Evolutionary conservation across 2,888 invertebrate species (phyloP), one percentile per base, ranked within the genome.

Genomic region (Tetropium fuscum): DNA sequence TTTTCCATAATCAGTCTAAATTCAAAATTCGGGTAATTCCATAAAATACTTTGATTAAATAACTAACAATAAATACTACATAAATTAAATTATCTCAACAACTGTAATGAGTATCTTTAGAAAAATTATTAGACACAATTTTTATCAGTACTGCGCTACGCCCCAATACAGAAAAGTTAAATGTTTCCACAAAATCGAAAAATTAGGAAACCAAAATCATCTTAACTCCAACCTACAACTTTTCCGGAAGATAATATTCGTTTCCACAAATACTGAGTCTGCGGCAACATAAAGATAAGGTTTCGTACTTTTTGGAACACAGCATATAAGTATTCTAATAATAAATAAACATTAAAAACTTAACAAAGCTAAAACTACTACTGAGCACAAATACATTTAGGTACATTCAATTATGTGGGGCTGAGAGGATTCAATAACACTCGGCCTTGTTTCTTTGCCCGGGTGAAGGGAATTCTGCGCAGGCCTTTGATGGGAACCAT

Each of bases 371-470:
- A 64, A 44, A 63, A 44, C 59, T 64, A 64, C 45, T 63, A 63
- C 43, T 74, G 72, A 74, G 72, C 74, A 71, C 67, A 66, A 70
- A 71, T 66, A 73, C 71, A 72, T 83, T 88, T 93, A 94, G 85
- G 94, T 94, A 86, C 94, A 94, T 86, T 94, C 94, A 77, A 94
- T 94, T 79, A 94, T 93, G 85, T 94, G 93, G 48, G 93, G 93
- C 83, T 94, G 94, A 79, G 88, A 93, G 69, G 93, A 92, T 83
- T 94, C 94, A 82, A 94, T 94, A 74, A 94, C 94, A 78, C 91
- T 92, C 66, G 94, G 92, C 60, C 94, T 86, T 58, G 86, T 85
- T 78, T 90, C 90, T 58, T 80, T 79, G 54, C 83, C 83, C n/a
- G 80, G 74, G 63, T 84, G 82, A 25, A 79, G 78, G 25, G 79